phyloP scores from a whole-genome alignment of 30 jellyfish, hydroid and myxozoan species.

The Aurelia sp. region DNA sequence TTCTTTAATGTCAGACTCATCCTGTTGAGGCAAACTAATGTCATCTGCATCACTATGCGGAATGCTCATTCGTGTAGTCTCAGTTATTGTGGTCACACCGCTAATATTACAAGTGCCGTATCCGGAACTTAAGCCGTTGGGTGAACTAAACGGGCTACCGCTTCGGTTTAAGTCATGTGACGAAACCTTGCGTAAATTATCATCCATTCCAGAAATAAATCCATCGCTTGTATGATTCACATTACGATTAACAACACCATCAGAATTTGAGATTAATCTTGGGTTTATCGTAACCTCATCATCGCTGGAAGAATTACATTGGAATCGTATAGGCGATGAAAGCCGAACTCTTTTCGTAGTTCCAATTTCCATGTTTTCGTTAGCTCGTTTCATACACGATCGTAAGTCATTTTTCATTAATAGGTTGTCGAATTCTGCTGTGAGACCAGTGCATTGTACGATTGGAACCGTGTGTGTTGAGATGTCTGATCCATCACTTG shows the following conservation, averaged over 20 bases:
- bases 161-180: background rate
- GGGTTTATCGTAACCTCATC: conserved; percentile 63
- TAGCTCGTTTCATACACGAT: conserved; percentile 25
- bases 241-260: background rate
- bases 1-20: conserved; percentile 3
- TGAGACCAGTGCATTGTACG: conserved; percentile 52
- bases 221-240: too few relatives aligned
- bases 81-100: conserved; percentile 85
- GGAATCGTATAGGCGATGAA: conserved; percentile 36
- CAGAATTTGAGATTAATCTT: conserved; percentile 22
- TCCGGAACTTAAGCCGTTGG: conserved; percentile 37
- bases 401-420: conserved; percentile 28
- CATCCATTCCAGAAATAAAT: background rate
- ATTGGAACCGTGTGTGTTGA: background rate
- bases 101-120: conserved; percentile 75
- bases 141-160: conserved; percentile 41
- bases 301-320: conserved; percentile 43
- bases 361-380: background rate
- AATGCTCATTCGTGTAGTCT: conserved; percentile 76
- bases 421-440: conserved; percentile 41
- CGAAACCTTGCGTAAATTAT: background rate
- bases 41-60: conserved; percentile 29
- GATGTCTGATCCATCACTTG: conserved; percentile 29
- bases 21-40: conserved; percentile 5
- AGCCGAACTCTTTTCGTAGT: conserved; percentile 42